A percentile compares a stretch with the other conserved stretches of the same genome.
Evolutionary conservation across 2,888 invertebrate species (phyloP).

Genomic region (Athalia rosae): DNA sequence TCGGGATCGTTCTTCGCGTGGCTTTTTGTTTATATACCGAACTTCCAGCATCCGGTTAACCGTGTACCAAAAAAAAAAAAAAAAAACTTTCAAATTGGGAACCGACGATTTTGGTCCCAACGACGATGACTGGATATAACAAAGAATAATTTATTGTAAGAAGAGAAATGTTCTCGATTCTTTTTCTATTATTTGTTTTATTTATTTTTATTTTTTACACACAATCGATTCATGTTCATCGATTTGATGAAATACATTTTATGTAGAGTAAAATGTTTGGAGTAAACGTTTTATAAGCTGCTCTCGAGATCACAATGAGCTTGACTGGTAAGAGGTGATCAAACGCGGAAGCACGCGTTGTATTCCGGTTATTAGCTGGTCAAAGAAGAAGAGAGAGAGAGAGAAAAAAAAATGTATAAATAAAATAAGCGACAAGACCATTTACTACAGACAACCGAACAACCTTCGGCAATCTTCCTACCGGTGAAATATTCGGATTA

Average conservation of each 20-base stretch:
- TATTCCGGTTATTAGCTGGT: constrained; percentile 64
- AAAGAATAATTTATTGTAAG: no score
- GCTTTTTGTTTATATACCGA: neutral
- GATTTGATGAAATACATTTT: constrained; percentile 10
- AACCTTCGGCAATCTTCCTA: constrained; percentile 57
- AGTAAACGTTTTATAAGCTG: neutral
- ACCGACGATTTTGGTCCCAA: no score
- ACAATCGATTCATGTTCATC: no score
- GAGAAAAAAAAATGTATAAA: constrained; percentile 43
- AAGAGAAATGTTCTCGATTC: no score
- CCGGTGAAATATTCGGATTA: constrained; percentile 56
- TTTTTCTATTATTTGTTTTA: no score
- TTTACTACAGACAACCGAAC: constrained; percentile 50
- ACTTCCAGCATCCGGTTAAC: neutral
- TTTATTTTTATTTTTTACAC: no score
- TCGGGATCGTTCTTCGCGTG: neutral
- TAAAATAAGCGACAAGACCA: constrained; percentile 28
- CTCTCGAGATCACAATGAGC: constrained; percentile 23
- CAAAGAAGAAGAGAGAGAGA: constrained; percentile 51
- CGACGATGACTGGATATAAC: no score
- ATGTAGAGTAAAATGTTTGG: neutral
- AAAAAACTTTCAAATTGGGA: neutral
- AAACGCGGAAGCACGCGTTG: constrained; percentile 62
- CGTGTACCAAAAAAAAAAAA: no score
- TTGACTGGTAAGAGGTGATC: constrained; percentile 27